A percentile compares a stretch with the other conserved stretches of the same genome.
These are phyloP conservation scores for Schizopygopsis malacanthus DNA, from an alignment of 2,797 vertebrate genomes.

Conservation along the genomic window DNA sequence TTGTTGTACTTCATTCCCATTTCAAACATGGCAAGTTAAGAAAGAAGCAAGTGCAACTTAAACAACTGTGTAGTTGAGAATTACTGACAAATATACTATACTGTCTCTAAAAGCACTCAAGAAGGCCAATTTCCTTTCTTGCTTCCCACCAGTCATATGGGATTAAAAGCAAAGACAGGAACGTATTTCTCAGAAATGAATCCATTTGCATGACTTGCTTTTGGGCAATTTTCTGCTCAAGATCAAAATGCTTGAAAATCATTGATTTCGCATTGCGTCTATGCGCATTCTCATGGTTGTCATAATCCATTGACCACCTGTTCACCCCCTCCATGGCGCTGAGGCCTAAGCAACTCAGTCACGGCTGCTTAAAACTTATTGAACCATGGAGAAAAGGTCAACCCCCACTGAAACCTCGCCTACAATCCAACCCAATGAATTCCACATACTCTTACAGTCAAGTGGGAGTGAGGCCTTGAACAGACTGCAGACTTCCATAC, in stretches of 20 bases:
- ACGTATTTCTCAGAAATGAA: slow-evolving; percentile 26
- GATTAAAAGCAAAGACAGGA: slow-evolving; percentile 26
- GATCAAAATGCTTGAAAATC: slow-evolving; percentile 12
- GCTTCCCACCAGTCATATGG: slow-evolving; percentile 5
- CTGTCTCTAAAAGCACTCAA: slow-evolving; percentile 22
- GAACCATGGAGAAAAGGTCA: slow-evolving; percentile 40
- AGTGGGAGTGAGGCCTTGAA: slow-evolving; percentile 23
- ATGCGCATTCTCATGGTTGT: slow-evolving; percentile 28
- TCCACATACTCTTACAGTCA: slow-evolving; percentile 19
- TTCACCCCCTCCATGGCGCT: slow-evolving; percentile 13
- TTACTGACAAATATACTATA: slow-evolving; percentile 5
- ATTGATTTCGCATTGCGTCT: slow-evolving; percentile 17
- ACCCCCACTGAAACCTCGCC: slow-evolving; percentile 25
- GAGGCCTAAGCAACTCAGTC: slow-evolving; percentile 41
- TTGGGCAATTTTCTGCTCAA: slow-evolving; percentile 32
- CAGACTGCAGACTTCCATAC: slow-evolving; percentile 23
- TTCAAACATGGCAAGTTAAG: neutral
- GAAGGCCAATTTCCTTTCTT: slow-evolving; percentile 13
- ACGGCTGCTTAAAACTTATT: slow-evolving; percentile 45
- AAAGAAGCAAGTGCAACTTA: neutral
- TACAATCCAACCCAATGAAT: neutral
- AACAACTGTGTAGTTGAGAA: slow-evolving; percentile 11
- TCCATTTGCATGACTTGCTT: slow-evolving; percentile 31
- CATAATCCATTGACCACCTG: slow-evolving; percentile 41
- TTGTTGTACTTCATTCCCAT: neutral